Percentiles rank a stretch among this genome's conserved stretches.
Conservation (phyloP, 1,140 invertebrate genomes). For the Maconellicoccus hirsutus region DNA sequence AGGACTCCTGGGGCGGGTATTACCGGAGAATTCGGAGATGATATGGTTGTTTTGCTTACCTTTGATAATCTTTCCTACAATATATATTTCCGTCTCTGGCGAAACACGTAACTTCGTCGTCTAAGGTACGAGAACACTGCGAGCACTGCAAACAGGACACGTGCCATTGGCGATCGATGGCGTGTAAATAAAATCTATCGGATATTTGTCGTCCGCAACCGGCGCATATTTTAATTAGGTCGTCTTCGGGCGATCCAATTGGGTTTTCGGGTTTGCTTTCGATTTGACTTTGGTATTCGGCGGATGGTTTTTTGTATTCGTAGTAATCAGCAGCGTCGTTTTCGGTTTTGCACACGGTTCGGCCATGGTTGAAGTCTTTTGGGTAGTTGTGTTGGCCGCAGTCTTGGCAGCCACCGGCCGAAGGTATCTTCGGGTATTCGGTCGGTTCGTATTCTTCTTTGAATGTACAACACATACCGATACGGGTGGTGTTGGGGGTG, state of each 20-base stretch:
- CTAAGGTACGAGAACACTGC: slow-evolving; percentile 77
- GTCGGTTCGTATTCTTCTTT: slow-evolving; percentile 38
- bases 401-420: slow-evolving; percentile 3
- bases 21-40: too few relatives aligned
- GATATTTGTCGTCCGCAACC: slow-evolving; percentile 73
- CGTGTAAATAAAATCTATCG: slow-evolving; percentile 75
- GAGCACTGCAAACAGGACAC: slow-evolving; percentile 80
- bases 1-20: too few relatives aligned
- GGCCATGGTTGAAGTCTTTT: neutral
- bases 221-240: slow-evolving; percentile 47
- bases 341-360: neutral
- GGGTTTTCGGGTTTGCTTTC: slow-evolving; percentile 7
- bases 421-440: neutral
- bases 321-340: neutral
- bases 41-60: too few relatives aligned
- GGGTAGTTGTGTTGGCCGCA: slow-evolving; percentile 11
- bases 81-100: slow-evolving; percentile 87
- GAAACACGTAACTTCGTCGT: slow-evolving; percentile 86
- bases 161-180: slow-evolving; percentile 88
- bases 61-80: slow-evolving; percentile 95
- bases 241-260: slow-evolving; percentile 30
- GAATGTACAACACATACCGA: slow-evolving; percentile 39
- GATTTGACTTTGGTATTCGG: slow-evolving; percentile 29
- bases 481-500: neutral
- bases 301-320: slow-evolving; percentile 26